These are phyloP conservation scores for Tetranychus truncatus DNA, from an alignment of 2,888 invertebrate species.

Conservation along the genomic window DNA sequence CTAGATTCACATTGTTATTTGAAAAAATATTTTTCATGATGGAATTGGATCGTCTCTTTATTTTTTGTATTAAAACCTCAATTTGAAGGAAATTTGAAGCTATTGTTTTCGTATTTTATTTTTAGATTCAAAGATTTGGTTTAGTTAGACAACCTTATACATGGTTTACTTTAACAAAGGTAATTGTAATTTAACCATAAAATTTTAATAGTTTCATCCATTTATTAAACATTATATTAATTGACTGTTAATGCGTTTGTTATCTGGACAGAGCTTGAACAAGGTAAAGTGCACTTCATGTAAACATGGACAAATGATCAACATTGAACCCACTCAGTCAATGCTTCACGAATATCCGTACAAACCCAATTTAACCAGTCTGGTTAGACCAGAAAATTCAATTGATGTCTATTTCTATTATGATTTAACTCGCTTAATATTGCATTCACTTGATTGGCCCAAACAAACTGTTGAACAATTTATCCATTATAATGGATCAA, in stretches of 20 bases:
- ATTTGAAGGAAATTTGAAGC: too few relatives aligned
- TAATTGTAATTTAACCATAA: conserved; percentile 25
- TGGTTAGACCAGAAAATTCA: conserved; percentile 33
- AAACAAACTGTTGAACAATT: neutral
- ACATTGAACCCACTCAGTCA: conserved; percentile 51
- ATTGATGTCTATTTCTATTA: conserved; percentile 69
- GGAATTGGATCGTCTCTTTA: neutral
- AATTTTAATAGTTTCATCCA: neutral
- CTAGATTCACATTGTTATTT: neutral
- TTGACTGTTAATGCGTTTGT: neutral
- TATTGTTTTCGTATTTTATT: neutral
- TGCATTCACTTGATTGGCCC: conserved; percentile 31
- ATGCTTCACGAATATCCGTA: conserved; percentile 48
- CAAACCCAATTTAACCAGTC: conserved; percentile 39
- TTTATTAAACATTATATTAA: neutral
- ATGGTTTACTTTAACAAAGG: conserved; percentile 44
- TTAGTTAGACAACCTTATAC: conserved; percentile 15
- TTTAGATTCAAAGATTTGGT: conserved; percentile 33
- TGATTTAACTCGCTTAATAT: conserved; percentile 44
- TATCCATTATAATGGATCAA: neutral
- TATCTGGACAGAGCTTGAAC: neutral
- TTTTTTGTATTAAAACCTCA: too few relatives aligned
- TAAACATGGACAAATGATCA: conserved; percentile 40
- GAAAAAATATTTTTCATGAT: neutral
- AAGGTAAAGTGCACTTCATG: conserved; percentile 5